These are phyloP conservation scores for Gila orcuttii DNA, from an alignment of 2,113 vertebrate genomes.

Conservation along the genomic window DNA sequence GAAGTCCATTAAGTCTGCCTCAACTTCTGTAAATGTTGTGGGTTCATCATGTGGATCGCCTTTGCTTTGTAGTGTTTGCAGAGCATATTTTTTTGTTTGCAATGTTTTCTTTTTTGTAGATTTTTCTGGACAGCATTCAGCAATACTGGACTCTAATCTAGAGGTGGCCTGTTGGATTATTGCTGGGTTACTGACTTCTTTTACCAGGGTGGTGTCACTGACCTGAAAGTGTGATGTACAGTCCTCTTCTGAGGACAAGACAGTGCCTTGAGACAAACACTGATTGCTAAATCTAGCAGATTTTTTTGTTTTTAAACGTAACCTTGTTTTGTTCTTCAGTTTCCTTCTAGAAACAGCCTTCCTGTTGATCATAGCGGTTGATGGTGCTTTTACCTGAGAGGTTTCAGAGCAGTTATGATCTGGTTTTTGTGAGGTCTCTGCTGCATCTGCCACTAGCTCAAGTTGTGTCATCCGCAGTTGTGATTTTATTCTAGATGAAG, in stretches of 20 bases:
- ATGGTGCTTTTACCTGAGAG: background rate
- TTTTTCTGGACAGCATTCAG: background rate
- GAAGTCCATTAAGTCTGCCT: background rate
- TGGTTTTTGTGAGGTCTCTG: conserved; percentile 24
- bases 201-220: background rate
- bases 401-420: background rate
- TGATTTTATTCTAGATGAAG: background rate
- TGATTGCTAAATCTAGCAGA: background rate
- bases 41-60: background rate
- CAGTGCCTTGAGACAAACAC: background rate
- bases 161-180: background rate
- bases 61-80: conserved; percentile 1
- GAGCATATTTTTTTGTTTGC: background rate
- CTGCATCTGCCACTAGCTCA: background rate
- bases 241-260: background rate
- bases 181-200: background rate
- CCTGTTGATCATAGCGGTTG: background rate
- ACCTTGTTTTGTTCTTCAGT: background rate
- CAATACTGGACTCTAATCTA: background rate
- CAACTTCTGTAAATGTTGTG: background rate
- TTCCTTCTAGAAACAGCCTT: conserved; percentile 12
- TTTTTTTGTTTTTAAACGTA: background rate
- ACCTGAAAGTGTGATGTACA: conserved; percentile 6
- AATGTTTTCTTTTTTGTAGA: background rate
- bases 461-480: background rate